Evolutionary conservation across 2,797 vertebrate genomes (phyloP).

Genomic region (Gadopsis bispinosus): DNA sequence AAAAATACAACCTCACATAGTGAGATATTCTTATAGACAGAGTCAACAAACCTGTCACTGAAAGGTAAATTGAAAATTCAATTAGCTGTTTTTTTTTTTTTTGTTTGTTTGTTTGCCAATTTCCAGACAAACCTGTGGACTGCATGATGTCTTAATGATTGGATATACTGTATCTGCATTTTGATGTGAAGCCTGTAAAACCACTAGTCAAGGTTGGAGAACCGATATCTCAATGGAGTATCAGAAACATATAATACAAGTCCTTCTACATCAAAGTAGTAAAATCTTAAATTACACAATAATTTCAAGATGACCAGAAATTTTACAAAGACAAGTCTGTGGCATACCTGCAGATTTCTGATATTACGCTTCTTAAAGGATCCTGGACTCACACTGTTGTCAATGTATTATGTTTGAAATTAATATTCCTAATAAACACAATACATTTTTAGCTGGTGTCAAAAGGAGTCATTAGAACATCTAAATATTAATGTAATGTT

Average conservation of each 20-base stretch:
- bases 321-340: neutral
- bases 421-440: conserved; percentile 43
- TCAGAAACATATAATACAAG: neutral
- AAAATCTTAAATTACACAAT: neutral
- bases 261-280: neutral
- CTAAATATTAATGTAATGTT: conserved; percentile 27
- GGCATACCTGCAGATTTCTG: neutral
- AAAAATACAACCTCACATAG: neutral
- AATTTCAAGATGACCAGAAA: neutral
- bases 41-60: neutral
- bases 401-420: conserved; percentile 15
- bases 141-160: neutral
- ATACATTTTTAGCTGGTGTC: conserved; percentile 46
- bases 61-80: neutral
- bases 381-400: neutral
- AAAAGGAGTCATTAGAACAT: conserved; percentile 32
- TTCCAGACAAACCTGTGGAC: neutral
- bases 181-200: neutral
- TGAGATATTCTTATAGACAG: neutral
- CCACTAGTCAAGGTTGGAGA: neutral
- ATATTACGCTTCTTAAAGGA: neutral
- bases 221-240: neutral
- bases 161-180: no score
- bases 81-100: neutral
- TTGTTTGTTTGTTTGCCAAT: neutral